Base-by-base conservation (phyloP, 2,797 vertebrate species). In the Tamandua tetradactyla region DNA sequence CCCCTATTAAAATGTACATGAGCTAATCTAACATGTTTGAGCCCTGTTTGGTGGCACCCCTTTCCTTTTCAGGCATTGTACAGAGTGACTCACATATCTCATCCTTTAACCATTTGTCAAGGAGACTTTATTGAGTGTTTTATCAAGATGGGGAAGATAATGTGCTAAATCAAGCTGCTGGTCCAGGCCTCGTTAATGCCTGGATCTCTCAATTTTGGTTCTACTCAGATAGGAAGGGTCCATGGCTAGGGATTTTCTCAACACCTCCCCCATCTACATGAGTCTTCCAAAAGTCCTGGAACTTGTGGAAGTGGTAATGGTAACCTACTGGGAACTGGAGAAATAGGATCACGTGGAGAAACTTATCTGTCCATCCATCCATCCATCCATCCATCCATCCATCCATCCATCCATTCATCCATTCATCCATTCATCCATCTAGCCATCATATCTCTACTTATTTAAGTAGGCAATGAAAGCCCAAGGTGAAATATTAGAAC, bases 191-290 rank as follows among this genome's bases (percentile, higher is more conserved):
- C 42, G 5, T 44, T 59, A 71, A 37, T 14, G 25, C 0, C 2
- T 79, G 12, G 44, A 85, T 47, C 35, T 57, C 87, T 87, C 55
- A 79, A 95, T 85, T 79, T 68, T 47, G 71, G 68, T 66, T 95
- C 95, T 83, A 76, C 87, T 88, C 37, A 64, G 32, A 14, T 8
- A 22, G n/a, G 62, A 22, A 61, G 20, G 49, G 6, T 20, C 32
- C 20, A 44, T 0, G 35, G 52, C 44, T 14, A 32, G 40, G 62
- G 44, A 10, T 15, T 69, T 57, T 75, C n/a, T 23, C 25, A 47
- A 57, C 22, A 64, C 22, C 44, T 66, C 5, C 8, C 27, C 47
- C 40, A 3, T 75, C 23, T 35, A 35, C 59, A 12, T 30, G 42
- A 23, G 59, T 57, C 49, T 89, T 91, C 74, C 47, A 7, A 68